phyloP scores from a whole-genome alignment of 1,140 invertebrate genomes.

The Plectrocnemia conspersa region DNA sequence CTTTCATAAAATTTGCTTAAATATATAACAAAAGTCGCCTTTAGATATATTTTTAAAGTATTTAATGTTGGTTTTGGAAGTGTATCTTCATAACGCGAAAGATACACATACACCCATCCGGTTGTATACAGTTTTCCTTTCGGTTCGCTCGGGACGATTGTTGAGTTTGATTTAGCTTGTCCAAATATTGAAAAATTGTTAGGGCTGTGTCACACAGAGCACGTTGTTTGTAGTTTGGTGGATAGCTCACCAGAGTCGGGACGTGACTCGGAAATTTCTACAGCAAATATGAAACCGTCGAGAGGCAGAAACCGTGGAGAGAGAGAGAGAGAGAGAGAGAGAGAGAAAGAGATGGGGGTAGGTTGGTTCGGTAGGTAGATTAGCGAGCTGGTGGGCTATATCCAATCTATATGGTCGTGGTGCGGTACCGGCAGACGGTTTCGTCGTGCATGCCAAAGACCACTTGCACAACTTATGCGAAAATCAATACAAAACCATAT shows the following conservation, averaged over 20 bases:
- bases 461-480: constrained; percentile 23
- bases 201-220: constrained; percentile 16
- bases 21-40: too few species aligned
- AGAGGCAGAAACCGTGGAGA: too few species aligned
- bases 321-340: too few species aligned
- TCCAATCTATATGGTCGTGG: background rate
- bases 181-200: constrained; percentile 36
- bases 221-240: constrained; percentile 25
- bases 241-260: constrained; percentile 16
- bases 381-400: background rate
- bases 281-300: constrained; percentile 26
- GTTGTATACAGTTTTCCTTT: constrained; percentile 5
- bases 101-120: too few species aligned
- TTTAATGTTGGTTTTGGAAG: too few species aligned
- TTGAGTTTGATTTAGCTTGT: constrained; percentile 31
- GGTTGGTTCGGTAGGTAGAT: constrained; percentile 10
- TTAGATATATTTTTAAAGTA: too few species aligned
- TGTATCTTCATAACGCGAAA: too few species aligned
- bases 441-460: constrained; percentile 18
- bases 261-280: constrained; percentile 30
- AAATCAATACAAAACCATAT: constrained; percentile 26
- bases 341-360: background rate
- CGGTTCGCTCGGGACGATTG: constrained; percentile 17
- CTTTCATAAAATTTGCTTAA: too few species aligned
- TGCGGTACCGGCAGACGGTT: background rate